Percentiles rank a stretch among this genome's conserved stretches.
Evolutionary conservation across 1,140 invertebrate species (phyloP).

Genomic region (Ips nitidus): DNA sequence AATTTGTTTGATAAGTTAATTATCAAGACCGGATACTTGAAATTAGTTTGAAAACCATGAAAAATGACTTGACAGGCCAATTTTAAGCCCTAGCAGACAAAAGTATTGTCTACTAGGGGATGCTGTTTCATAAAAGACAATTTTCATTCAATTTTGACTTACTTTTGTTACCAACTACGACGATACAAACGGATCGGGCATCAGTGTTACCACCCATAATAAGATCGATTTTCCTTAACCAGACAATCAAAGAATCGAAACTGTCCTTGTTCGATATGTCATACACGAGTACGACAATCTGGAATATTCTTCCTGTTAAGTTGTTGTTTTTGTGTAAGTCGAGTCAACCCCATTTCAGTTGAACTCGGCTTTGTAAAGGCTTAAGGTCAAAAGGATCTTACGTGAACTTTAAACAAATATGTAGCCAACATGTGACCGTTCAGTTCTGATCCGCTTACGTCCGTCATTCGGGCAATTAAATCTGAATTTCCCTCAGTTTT

Average conservation of each 20-base stretch:
- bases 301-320: constrained; percentile 49
- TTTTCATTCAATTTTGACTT: constrained; percentile 45
- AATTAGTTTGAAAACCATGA: too few species aligned
- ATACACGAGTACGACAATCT: constrained; percentile 84
- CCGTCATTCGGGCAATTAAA: constrained; percentile 78
- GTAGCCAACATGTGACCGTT: constrained; percentile 79
- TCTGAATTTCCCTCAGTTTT: constrained; percentile 61
- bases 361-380: not conserved
- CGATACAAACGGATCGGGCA: constrained; percentile 60
- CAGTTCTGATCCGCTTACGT: constrained; percentile 77
- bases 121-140: too few species aligned
- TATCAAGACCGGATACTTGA: too few species aligned
- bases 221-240: constrained; percentile 68
- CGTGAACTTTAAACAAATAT: constrained; percentile 78
- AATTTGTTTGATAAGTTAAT: too few species aligned
- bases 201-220: constrained; percentile 51
- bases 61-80: too few species aligned
- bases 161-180: constrained; percentile 86
- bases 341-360: not conserved
- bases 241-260: constrained; percentile 76
- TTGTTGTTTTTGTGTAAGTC: not conserved
- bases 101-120: too few species aligned
- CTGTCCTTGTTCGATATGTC: constrained; percentile 82
- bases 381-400: constrained; percentile 49
- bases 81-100: too few species aligned